These are phyloP conservation scores for Nycticebus coucang DNA, from an alignment of 2,113 vertebrate species.

Conservation along the genomic window DNA sequence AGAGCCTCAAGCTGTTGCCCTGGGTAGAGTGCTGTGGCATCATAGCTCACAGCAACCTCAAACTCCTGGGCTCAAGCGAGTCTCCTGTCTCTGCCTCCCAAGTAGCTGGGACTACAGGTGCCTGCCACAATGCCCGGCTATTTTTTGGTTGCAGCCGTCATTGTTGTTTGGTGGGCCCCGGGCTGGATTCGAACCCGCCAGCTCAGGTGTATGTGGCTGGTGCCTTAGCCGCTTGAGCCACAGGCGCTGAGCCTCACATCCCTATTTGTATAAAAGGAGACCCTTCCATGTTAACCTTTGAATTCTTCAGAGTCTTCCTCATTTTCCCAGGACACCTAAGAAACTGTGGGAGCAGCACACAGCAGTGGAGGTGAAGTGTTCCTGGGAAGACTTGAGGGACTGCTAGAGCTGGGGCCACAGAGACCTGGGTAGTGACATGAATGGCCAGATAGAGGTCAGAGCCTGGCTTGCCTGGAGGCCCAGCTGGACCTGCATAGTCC, in stretches of 20 bases:
- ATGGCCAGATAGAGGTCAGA: not conserved
- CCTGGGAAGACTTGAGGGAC: not conserved
- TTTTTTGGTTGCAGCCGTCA: too few species aligned
- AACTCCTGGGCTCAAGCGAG: too few species aligned
- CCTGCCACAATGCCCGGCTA: too few species aligned
- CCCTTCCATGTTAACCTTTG: not conserved
- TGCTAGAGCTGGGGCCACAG: not conserved
- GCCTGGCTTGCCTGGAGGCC: not conserved
- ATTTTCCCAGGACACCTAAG: conserved; percentile 25
- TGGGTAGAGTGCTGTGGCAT: too few species aligned
- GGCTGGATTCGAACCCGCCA: too few species aligned
- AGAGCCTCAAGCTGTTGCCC: too few species aligned
- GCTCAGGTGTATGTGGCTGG: too few species aligned
- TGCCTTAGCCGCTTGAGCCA: too few species aligned
- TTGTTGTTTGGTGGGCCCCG: too few species aligned
- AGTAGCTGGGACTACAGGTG: too few species aligned
- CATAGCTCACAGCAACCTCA: too few species aligned
- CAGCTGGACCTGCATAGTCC: not conserved
- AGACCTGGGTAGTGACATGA: not conserved
- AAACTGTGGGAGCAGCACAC: conserved; percentile 39
- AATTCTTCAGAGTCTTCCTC: conserved; percentile 27
- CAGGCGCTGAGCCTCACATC: not conserved
- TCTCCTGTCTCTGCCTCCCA: too few species aligned
- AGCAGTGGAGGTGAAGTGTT: not conserved
- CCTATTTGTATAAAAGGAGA: not conserved